Conservation (phyloP, 1,140 invertebrate genomes). For the Drosophila pseudoobscura region DNA sequence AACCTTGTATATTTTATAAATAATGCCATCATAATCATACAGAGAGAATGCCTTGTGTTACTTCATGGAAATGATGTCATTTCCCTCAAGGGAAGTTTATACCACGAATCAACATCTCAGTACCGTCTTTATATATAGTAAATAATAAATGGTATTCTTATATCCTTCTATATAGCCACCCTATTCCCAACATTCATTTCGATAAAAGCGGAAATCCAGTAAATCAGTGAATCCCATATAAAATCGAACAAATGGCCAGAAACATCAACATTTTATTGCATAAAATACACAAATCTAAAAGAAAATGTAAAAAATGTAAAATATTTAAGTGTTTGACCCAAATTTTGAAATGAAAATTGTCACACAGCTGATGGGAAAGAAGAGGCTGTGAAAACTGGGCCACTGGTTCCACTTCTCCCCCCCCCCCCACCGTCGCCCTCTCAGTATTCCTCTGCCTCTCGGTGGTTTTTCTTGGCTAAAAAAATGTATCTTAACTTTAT, state of each 20-base stretch:
- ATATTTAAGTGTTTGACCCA: constrained; percentile 41
- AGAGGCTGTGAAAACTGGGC: constrained; percentile 52
- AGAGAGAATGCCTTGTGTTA: too few species aligned
- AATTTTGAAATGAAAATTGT: constrained; percentile 64
- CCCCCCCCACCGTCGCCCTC: constrained; percentile 26
- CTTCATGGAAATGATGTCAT: too few species aligned
- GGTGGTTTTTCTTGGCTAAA: constrained; percentile 25
- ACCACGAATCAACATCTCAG: too few species aligned
- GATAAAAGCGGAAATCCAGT: neutral
- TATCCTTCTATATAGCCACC: too few species aligned
- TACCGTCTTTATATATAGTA: too few species aligned
- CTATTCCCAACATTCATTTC: too few species aligned
- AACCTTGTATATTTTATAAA: too few species aligned
- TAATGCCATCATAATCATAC: too few species aligned
- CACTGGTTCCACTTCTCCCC: constrained; percentile 68
- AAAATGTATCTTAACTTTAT: constrained; percentile 56
- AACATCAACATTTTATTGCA: constrained; percentile 16
- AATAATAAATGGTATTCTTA: too few species aligned
- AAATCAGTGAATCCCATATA: constrained; percentile 19
- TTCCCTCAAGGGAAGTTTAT: too few species aligned
- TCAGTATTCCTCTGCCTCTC: neutral
- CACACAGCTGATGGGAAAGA: constrained; percentile 32
- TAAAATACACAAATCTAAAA: constrained; percentile 32
- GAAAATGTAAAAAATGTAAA: constrained; percentile 26
- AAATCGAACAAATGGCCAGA: constrained; percentile 11